Evolutionary conservation across 2,797 vertebrate species (phyloP), one percentile per base, ranked within the genome.

Genomic region (Acrossocheilus wenchowensis): DNA sequence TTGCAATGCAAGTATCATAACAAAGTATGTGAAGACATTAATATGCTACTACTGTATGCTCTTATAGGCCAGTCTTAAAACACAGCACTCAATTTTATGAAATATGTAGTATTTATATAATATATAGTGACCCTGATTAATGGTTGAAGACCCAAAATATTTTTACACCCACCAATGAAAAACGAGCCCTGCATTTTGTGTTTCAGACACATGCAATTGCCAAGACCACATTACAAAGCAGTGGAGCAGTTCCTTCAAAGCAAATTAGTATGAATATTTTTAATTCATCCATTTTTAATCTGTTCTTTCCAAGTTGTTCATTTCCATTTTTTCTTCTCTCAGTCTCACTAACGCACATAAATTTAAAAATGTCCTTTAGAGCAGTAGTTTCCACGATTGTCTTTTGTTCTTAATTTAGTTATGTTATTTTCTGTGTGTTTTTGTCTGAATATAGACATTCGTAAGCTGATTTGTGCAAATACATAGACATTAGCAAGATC

Each of bases 381-480:
- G 36, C 82, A 48, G 52, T 66, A 26, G 72, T 57, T 52, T 30
- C 26, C 15, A 0, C 2, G n/a, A 34, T 34, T 7, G 23, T 68
- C 69, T 66, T 30, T 21, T 71, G 39, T 39, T 77, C 60, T 43
- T 74, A 34, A 80, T 52, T 39, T 62, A 41, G 17, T 87, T 91
- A 91, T 90, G 91, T 92, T 90, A 89, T 92, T 93, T 90, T 93
- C 93, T 92, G 92, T 92, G 92, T 92, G 91, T 93, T 92, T 93
- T 87, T 82, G 91, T 93, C 90, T 93, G 66, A 88, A 92, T 91
- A 90, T 89, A 92, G 91, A 52, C 90, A 90, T 91, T 93, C 91
- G 91, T 87, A 92, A 93, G 93, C 91, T 94, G 93, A 94, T 96
- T 95, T 95, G 94, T 94, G 93, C 94, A 95, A 94, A 96, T 94